Percentiles rank a stretch among this genome's conserved stretches.
These are phyloP conservation scores for Percina caprodes DNA, from an alignment of 2,113 vertebrate species.

Conservation along the genomic window DNA sequence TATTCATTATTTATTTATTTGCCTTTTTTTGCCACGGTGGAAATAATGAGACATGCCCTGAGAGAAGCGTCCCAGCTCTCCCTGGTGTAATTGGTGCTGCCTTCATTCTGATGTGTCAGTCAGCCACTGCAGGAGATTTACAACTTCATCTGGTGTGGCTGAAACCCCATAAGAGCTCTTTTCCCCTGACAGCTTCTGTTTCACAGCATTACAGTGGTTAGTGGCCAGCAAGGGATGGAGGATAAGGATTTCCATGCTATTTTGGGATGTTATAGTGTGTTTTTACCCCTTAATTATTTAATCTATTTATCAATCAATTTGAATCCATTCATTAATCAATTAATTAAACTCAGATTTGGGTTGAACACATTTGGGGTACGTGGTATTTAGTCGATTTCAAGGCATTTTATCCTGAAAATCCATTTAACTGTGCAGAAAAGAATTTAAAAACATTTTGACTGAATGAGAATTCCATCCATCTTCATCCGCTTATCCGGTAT, in stretches of 20 bases:
- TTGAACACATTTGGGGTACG: not conserved
- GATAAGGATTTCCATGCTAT: not conserved
- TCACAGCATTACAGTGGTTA: slow-evolving; percentile 6
- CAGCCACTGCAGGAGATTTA: slow-evolving; percentile 65
- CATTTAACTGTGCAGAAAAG: not conserved
- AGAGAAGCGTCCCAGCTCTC: slow-evolving; percentile 58
- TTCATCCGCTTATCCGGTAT: too few species aligned
- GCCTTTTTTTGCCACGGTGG: slow-evolving; percentile 29
- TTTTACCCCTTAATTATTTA: not conserved
- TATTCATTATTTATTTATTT: slow-evolving; percentile 58
- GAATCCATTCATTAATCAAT: not conserved
- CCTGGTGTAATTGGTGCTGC: slow-evolving; percentile 71
- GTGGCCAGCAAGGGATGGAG: not conserved
- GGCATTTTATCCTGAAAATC: not conserved
- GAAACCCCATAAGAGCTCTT: slow-evolving; percentile 51
- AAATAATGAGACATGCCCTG: slow-evolving; percentile 69
- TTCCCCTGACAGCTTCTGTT: slow-evolving; percentile 43
- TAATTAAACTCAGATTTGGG: not conserved
- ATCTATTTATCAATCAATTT: too few species aligned
- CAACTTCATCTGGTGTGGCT: slow-evolving; percentile 64
- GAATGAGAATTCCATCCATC: too few species aligned
- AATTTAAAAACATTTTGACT: too few species aligned
- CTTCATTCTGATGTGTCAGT: slow-evolving; percentile 69
- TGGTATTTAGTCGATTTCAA: not conserved
- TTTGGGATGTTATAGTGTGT: not conserved